Conservation (phyloP, 2,888 invertebrate species). For the Heliconius hortense region DNA sequence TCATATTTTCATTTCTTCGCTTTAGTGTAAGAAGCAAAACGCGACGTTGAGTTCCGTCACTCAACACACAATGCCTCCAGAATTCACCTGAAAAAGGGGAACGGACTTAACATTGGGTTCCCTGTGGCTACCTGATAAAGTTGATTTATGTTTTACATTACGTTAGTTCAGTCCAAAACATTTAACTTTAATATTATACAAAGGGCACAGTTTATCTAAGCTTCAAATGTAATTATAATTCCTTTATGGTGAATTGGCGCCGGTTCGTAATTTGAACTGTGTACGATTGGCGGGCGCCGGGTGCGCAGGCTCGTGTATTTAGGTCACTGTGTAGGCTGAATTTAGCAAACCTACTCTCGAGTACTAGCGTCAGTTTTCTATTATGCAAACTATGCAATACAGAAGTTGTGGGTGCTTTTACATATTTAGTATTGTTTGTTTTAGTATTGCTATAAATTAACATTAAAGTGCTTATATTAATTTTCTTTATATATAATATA, state of each 20-base stretch:
- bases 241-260: slow-evolving; percentile 70
- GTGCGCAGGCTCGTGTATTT: slow-evolving; percentile 71
- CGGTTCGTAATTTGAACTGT: slow-evolving; percentile 71
- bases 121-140: no score
- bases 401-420: slow-evolving; percentile 39
- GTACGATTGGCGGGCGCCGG: slow-evolving; percentile 75
- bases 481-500: no score
- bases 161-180: background rate
- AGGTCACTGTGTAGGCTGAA: slow-evolving; percentile 77
- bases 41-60: no score
- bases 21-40: no score
- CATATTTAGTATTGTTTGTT: slow-evolving; percentile 31
- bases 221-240: slow-evolving; percentile 57
- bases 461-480: no score
- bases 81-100: no score
- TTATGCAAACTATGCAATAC: slow-evolving; percentile 42
- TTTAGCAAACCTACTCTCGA: slow-evolving; percentile 62
- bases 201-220: slow-evolving; percentile 54
- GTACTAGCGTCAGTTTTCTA: slow-evolving; percentile 35
- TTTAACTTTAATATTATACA: slow-evolving; percentile 2
- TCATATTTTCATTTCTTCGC: no score
- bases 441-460: slow-evolving; percentile 5
- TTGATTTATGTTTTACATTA: background rate
- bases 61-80: no score
- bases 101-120: no score